Evolutionary conservation across 64 coral and sea anemone genomes (phyloP).

Genomic region (Catalaphyllia jardinei): DNA sequence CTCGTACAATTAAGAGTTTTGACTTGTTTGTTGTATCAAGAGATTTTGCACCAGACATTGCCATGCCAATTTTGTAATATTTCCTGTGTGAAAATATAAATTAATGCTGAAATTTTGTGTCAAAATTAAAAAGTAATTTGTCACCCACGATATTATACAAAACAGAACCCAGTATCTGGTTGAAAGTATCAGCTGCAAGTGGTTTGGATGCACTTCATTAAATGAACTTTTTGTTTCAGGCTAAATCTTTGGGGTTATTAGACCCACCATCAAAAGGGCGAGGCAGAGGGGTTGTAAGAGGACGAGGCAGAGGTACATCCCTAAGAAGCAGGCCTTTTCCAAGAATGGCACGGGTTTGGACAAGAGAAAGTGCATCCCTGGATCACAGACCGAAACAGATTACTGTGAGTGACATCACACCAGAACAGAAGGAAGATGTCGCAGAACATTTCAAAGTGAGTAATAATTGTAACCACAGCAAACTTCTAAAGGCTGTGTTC

Average conservation of each 20-base stretch:
- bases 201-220: too few species aligned
- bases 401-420: conserved; percentile 65
- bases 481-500: background rate
- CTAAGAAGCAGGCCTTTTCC: conserved; percentile 66
- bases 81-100: too few species aligned
- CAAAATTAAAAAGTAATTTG: too few species aligned
- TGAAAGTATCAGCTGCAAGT: too few species aligned
- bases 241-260: conserved; percentile 89
- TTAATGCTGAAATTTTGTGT: too few species aligned
- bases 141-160: too few species aligned
- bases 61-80: too few species aligned
- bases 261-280: conserved; percentile 56
- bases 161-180: too few species aligned
- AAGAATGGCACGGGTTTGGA: conserved; percentile 66
- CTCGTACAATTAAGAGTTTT: too few species aligned
- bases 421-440: conserved; percentile 66
- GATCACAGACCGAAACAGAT: conserved; percentile 83
- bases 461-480: background rate
- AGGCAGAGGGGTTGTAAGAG: conserved; percentile 58
- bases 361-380: conserved; percentile 71
- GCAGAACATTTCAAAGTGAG: conserved; percentile 90
- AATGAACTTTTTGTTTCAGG: conserved; percentile 45
- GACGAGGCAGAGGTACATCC: conserved; percentile 51
- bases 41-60: too few species aligned
- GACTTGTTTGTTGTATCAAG: too few species aligned